Conservation (phyloP, 2,797 vertebrate genomes). For the Crenichthys baileyi region DNA sequence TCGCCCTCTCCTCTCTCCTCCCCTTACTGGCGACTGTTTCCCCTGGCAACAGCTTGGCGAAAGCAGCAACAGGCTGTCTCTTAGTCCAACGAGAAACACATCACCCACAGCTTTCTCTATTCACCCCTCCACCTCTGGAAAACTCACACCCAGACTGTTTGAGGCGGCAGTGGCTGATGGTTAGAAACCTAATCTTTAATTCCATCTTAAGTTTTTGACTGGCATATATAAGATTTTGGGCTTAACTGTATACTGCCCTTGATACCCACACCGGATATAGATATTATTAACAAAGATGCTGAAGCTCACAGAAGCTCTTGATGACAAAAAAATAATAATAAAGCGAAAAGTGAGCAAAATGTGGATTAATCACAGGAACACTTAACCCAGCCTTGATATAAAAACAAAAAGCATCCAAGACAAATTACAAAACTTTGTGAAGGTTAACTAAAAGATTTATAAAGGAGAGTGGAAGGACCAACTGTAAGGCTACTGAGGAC, state of each 20-base stretch:
- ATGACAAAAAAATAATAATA: not conserved
- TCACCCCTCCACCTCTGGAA: not conserved
- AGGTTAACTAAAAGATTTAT: constrained; percentile 5
- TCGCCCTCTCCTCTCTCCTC: not conserved
- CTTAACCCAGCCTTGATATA: not conserved
- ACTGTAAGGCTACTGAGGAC: constrained; percentile 12
- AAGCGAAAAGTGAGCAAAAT: not conserved
- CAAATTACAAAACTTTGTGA: not conserved
- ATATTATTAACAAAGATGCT: too few relatives aligned
- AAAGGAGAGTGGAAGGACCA: constrained; percentile 15
- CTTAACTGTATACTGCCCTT: too few relatives aligned
- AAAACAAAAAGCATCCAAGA: not conserved
- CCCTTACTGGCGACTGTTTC: constrained; percentile 50
- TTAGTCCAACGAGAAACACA: constrained; percentile 27
- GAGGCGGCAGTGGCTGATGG: not conserved
- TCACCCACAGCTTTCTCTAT: constrained; percentile 6
- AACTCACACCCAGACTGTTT: not conserved
- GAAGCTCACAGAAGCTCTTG: not conserved
- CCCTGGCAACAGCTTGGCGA: constrained; percentile 72
- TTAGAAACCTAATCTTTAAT: constrained; percentile 1
- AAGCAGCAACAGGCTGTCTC: constrained; percentile 63
- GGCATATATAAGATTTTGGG: constrained; percentile 4
- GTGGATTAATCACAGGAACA: not conserved
- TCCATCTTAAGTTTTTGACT: constrained; percentile 3
- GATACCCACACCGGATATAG: too few relatives aligned